Percentiles rank a stretch among this genome's conserved stretches.
These are phyloP conservation scores for Clarias gariepinus DNA, from an alignment of 2,113 vertebrate genomes.

Conservation along the genomic window DNA sequence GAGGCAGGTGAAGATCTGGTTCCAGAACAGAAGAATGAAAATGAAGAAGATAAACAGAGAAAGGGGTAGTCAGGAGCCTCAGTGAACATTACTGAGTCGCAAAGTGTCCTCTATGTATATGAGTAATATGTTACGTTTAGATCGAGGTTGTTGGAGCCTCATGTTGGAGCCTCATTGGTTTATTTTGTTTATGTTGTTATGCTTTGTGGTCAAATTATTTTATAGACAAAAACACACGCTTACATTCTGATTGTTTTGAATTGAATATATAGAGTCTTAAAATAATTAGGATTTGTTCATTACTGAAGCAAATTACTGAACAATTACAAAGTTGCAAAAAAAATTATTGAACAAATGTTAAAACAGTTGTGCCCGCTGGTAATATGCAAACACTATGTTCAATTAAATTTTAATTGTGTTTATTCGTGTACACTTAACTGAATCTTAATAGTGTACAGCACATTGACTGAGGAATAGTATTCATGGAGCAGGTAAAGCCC, in stretches of 20 bases:
- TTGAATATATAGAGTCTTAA: constrained; percentile 19
- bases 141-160: constrained; percentile 16
- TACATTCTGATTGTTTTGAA: constrained; percentile 9
- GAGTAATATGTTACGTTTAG: constrained; percentile 29
- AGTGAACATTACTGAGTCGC: constrained; percentile 53
- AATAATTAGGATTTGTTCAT: constrained; percentile 25
- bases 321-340: no score
- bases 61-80: constrained; percentile 84
- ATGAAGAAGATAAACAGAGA: constrained; percentile 99
- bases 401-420: neutral
- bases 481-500: neutral
- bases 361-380: constrained; percentile 1
- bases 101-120: constrained; percentile 39
- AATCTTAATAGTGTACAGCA: neutral
- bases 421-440: neutral
- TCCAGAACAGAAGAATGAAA: constrained; percentile 99
- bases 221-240: neutral
- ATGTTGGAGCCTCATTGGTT: constrained; percentile 36
- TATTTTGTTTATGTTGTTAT: constrained; percentile 36
- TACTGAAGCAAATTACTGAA: constrained; percentile 27
- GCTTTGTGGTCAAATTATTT: constrained; percentile 41
- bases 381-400: constrained; percentile 10
- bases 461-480: neutral
- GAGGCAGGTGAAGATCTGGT: constrained; percentile 99
- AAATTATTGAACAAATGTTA: constrained; percentile 23